Conservation (phyloP, 2,888 invertebrate species). For the Subacronicta megacephala region DNA sequence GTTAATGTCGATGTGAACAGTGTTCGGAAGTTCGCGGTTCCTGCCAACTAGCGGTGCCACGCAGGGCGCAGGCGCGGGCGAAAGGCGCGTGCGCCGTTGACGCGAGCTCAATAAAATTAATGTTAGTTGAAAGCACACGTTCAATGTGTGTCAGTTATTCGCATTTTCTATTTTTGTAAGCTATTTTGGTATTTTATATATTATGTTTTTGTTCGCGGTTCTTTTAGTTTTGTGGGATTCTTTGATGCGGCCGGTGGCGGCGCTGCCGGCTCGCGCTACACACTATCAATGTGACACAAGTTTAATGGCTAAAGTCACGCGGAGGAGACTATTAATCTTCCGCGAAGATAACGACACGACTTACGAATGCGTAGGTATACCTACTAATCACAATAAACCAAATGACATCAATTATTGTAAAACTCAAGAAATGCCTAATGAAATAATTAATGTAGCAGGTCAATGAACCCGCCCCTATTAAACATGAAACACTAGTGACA, state of each 20-base stretch:
- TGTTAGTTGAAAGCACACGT: constrained; percentile 56
- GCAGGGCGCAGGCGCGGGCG: constrained; percentile 14
- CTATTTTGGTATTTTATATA: constrained; percentile 74
- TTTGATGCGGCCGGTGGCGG: constrained; percentile 25
- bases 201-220: constrained; percentile 67
- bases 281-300: constrained; percentile 58
- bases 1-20: constrained; percentile 26
- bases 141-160: constrained; percentile 79
- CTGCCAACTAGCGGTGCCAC: constrained; percentile 23
- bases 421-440: constrained; percentile 35
- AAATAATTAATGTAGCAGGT: constrained; percentile 28
- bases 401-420: constrained; percentile 44
- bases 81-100: constrained; percentile 38
- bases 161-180: constrained; percentile 73
- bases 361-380: constrained; percentile 39
- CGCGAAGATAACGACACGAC: constrained; percentile 58
- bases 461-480: neutral
- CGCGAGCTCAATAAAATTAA: constrained; percentile 64
- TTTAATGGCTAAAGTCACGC: constrained; percentile 66
- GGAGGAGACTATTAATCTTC: constrained; percentile 66
- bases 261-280: constrained; percentile 4
- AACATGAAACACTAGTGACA: constrained; percentile 21
- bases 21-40: constrained; percentile 38
- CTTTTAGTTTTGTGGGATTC: constrained; percentile 60
- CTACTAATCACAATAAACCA: constrained; percentile 45